Conservation (phyloP, 30 jellyfish, hydroid and myxozoan genomes). For the Euphysa ruthae region DNA sequence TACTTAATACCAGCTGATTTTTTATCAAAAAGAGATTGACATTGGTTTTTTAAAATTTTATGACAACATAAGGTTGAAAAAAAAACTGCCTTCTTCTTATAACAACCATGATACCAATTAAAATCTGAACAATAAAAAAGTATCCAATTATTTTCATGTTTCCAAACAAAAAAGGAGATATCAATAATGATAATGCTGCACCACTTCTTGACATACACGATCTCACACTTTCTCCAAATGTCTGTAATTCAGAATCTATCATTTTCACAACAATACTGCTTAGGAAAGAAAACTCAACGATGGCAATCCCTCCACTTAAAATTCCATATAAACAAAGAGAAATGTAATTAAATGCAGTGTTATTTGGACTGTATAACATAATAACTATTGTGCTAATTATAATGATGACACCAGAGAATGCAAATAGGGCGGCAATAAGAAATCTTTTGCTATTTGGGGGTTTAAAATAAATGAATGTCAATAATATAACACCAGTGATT, state of each 20-base stretch:
- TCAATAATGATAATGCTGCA: background rate
- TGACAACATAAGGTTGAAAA: too few relatives aligned
- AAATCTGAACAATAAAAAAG: background rate
- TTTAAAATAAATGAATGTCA: background rate
- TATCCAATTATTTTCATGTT: background rate
- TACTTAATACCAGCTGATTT: too few relatives aligned
- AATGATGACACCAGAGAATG: background rate
- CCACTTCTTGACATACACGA: background rate
- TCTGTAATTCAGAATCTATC: background rate
- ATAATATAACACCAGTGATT: background rate
- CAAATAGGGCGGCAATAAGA: background rate
- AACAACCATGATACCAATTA: background rate
- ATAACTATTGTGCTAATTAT: background rate
- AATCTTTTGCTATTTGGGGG: background rate
- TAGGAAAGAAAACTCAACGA: background rate
- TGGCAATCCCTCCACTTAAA: background rate
- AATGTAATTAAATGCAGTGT: background rate
- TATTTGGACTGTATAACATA: background rate
- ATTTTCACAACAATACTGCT: background rate
- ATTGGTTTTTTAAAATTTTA: too few relatives aligned
- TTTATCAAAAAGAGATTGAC: too few relatives aligned
- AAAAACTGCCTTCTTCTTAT: background rate
- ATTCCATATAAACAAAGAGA: background rate
- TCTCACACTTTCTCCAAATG: background rate
- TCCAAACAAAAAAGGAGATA: background rate